These are phyloP conservation scores for Antheraea pernyi DNA, from an alignment of 1,140 invertebrate genomes.

Conservation along the genomic window DNA sequence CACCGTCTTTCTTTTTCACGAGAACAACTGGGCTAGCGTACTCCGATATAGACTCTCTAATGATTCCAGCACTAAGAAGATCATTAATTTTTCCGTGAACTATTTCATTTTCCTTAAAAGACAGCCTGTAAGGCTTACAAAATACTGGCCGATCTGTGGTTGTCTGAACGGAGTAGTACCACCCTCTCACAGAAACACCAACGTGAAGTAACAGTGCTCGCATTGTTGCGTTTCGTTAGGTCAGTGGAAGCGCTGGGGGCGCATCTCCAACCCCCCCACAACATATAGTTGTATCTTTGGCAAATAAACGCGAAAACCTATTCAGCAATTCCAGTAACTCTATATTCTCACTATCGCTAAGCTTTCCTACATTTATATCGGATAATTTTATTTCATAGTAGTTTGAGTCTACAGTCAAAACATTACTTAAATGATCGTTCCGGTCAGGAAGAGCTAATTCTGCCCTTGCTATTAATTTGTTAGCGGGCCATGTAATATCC, in stretches of 20 bases:
- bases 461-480: not conserved
- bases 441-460: not conserved
- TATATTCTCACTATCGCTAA: too few species aligned
- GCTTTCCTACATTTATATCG: not conserved
- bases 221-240: too few species aligned
- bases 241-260: too few species aligned
- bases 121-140: constrained; percentile 27
- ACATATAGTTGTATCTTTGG: constrained; percentile 14
- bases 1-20: constrained; percentile 6
- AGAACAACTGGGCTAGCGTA: constrained; percentile 12
- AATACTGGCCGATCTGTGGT: constrained; percentile 26
- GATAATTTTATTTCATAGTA: not conserved
- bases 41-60: constrained; percentile 11
- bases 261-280: too few species aligned
- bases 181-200: too few species aligned
- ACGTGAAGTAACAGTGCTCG: too few species aligned
- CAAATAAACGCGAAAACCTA: constrained; percentile 22
- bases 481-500: not conserved
- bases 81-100: constrained; percentile 5
- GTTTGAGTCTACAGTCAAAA: too few species aligned
- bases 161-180: too few species aligned
- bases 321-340: constrained; percentile 11
- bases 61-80: not conserved
- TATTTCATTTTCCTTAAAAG: constrained; percentile 26
- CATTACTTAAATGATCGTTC: not conserved